Evolutionary conservation across 2,888 invertebrate genomes (phyloP), one percentile per base, ranked within the genome.

Genomic region (Leucoptera coffeella): DNA sequence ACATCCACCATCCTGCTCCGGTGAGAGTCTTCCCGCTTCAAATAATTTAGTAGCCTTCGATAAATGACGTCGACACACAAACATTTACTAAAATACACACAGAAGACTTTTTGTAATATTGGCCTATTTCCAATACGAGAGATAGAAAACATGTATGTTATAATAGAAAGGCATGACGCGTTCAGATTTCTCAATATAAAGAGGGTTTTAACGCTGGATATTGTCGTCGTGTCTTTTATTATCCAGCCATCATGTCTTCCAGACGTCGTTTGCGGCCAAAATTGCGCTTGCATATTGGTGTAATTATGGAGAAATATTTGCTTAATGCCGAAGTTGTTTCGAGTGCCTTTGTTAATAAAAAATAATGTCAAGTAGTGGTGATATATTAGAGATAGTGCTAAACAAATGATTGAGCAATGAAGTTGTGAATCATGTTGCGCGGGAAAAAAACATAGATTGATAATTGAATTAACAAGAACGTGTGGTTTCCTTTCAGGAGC

Each of bases 401-500:
- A 22, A 17, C 9, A n/a, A n/a, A 9, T 17, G 17, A 6, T 17
- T 7, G 17, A 17, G 9, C 17, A 17, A 17, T 17, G 6, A 17
- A 17, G 9, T 7, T 17, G 17, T 17, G 17, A 7, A n/a, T n/a
- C n/a, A n/a, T n/a, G n/a, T n/a, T n/a, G n/a, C n/a, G 9, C 17
- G 9, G 9, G 17, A 7, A 17, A 17, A 17, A 17, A 17, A 17
- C 9, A 17, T 17, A 17, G 6, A 9, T 17, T 6, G 6, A 17
- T 14, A 11, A 24, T 7, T 23, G 23, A 12, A 12, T 6, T 23
- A 12, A 4, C 8, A 13, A 10, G 12, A 23, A 10, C 14, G 2
- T 12, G 12, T 31, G 10, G 27, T 33, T 35, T 30, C 27, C 31
- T 29, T 65, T 64, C 72, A 91, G 89, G 88, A 89, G 62, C 86